Percentiles rank a stretch among this genome's conserved stretches.
Evolutionary conservation across 92 coral and sea anemone genomes (phyloP).

Genomic region (Diadumene lineata): DNA sequence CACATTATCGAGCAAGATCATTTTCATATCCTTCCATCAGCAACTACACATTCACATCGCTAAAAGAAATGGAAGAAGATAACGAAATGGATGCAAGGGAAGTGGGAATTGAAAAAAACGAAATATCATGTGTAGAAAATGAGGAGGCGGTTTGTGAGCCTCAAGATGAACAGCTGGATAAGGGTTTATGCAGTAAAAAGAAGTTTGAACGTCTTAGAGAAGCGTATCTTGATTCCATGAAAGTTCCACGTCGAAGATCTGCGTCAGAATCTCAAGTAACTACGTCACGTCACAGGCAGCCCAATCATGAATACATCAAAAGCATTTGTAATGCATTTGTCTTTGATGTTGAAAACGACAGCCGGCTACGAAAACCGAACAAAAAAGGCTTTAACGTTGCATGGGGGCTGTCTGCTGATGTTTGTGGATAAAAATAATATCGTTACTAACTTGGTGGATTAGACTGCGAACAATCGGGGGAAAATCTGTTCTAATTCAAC

Average conservation of each 20-base stretch:
- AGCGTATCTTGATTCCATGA: constrained; percentile 12
- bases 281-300: constrained; percentile 13
- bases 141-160: background rate
- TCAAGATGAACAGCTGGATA: background rate
- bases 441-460: no score
- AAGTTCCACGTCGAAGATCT: constrained; percentile 17
- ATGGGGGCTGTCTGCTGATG: constrained; percentile 5
- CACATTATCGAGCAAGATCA: background rate
- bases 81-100: background rate
- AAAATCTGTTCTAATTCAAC: no score
- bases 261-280: constrained; percentile 25
- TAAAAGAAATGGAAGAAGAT: background rate
- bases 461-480: no score
- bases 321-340: constrained; percentile 7
- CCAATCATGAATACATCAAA: constrained; percentile 31
- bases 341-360: constrained; percentile 1
- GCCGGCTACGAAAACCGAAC: constrained; percentile 24
- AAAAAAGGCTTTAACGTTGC: constrained; percentile 33
- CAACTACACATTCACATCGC: background rate
- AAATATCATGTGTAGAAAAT: background rate
- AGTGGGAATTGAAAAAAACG: background rate
- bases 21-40: background rate
- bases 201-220: constrained; percentile 25
- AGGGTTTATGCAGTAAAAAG: background rate
- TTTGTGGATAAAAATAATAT: constrained; percentile 2